Evolutionary conservation across 2,797 vertebrate species (phyloP), one percentile per base, ranked within the genome.

Genomic region (Mus spretus): DNA sequence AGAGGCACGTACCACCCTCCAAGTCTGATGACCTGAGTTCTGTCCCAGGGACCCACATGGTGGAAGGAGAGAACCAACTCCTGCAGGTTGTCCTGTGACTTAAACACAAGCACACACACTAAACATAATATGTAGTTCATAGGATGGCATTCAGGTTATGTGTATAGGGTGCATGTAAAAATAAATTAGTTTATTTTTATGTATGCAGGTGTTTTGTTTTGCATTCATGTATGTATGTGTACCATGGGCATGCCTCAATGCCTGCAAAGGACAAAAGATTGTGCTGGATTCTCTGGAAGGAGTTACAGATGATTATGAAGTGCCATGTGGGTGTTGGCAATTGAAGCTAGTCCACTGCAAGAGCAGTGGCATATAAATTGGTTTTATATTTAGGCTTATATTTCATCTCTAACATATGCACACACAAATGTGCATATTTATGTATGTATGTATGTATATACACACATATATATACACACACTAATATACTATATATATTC

Each of bases 361-460:
- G 77, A 55, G 77, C 47, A 53, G 47, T 19, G 50, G 17, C 78
- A 82, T n/a, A 37, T 59, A 84, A 14, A 47, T 63, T n/a, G 22
- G 50, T 75, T 82, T 75, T n/a, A 10, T 87, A 47, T 82, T 93
- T 82, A 59, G 17, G 31, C 15, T 63, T 75, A 11, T 37, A 1
- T 72, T 15, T 81, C 24, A 61, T 88, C 40, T 15, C 55, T n/a
- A 89, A 53, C 11, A 24, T 40, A 53, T 11, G 31, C 26, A 63
- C 61, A 65, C 63, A 59, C 55, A 55, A 55, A 55, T 55, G 15
- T 55, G 55, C 55, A 24, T 24, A 61, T 24, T 26, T 24, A 26
- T 3, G 20, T 20, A 20, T 20, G 7, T 6, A 24, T 2, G 0
- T 1, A 61, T 44, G 28, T 10, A 63, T 10, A 28, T 10, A 28